These are phyloP conservation scores for Ganaspis brasiliensis DNA, from an alignment of 2,888 invertebrate species.

Conservation along the genomic window DNA sequence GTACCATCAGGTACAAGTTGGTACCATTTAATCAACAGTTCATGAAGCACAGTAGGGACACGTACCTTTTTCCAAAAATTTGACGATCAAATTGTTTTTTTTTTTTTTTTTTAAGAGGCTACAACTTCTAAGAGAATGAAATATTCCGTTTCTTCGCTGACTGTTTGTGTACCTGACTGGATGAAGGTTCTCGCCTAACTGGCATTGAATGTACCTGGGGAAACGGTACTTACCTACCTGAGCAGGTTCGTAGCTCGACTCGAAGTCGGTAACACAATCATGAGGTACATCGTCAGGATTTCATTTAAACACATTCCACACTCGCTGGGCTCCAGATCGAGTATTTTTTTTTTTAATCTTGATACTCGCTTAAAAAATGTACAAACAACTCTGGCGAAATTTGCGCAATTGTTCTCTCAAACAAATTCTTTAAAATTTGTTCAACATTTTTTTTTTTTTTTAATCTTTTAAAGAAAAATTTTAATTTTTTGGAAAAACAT, in stretches of 20 bases:
- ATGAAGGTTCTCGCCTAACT: slow-evolving; percentile 73
- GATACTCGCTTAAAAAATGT: background rate
- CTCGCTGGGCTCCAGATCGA: slow-evolving; percentile 1
- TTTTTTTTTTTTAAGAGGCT: slow-evolving; percentile 30
- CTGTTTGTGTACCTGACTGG: slow-evolving; percentile 72
- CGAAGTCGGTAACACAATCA: slow-evolving; percentile 66
- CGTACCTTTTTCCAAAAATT: slow-evolving; percentile 54
- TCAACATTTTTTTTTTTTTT: too few species aligned
- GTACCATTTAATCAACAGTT: background rate
- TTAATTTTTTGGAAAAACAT: too few species aligned
- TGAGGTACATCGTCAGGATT: slow-evolving; percentile 33
- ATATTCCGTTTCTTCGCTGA: slow-evolving; percentile 46
- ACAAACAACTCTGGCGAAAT: too few species aligned
- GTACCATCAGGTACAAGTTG: background rate
- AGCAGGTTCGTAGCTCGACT: slow-evolving; percentile 63
- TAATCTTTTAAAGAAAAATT: too few species aligned
- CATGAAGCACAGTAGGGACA: slow-evolving; percentile 19
- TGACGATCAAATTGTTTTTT: slow-evolving; percentile 35
- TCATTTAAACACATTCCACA: slow-evolving; percentile 35
- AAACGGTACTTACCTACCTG: slow-evolving; percentile 78
- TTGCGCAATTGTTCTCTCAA: too few species aligned
- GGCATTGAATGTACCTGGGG: slow-evolving; percentile 72
- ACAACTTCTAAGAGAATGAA: slow-evolving; percentile 30
- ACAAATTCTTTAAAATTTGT: too few species aligned
- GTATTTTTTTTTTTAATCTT: background rate